Evolutionary conservation across 2,113 vertebrate genomes (phyloP).

Genomic region (Psilopsiagon aymara): DNA sequence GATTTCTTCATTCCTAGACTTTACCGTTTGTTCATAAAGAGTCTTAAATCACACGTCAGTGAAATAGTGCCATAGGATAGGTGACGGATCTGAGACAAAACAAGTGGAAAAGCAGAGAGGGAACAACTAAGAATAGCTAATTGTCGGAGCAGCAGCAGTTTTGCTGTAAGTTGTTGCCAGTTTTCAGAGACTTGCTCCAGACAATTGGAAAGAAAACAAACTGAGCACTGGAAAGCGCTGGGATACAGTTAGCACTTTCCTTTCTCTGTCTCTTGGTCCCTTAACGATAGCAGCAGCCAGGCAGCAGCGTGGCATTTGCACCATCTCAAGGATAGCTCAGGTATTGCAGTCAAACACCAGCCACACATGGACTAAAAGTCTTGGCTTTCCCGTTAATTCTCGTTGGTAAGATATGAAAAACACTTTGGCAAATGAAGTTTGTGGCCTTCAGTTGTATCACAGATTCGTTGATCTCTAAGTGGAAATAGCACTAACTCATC

Average conservation of each 20-base stretch:
- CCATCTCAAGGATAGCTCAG: constrained; percentile 28
- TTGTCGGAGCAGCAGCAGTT: neutral
- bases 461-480: neutral
- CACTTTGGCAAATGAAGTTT: neutral
- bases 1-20: neutral
- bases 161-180: neutral
- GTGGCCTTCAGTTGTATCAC: neutral
- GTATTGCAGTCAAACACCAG: neutral
- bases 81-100: accelerated
- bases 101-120: neutral
- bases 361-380: accelerated
- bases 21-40: neutral
- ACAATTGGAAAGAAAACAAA: neutral
- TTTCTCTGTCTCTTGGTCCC: neutral
- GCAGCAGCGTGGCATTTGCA: neutral
- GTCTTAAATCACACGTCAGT: neutral
- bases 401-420: accelerated
- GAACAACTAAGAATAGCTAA: neutral
- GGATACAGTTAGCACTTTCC: neutral
- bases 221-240: neutral
- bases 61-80: neutral
- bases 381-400: neutral
- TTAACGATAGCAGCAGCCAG: accelerated
- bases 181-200: neutral
- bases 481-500: neutral